A percentile compares a stretch with the other conserved stretches of the same genome.
Conservation (phyloP, 2,113 vertebrate genomes). For the Caretta caretta region DNA sequence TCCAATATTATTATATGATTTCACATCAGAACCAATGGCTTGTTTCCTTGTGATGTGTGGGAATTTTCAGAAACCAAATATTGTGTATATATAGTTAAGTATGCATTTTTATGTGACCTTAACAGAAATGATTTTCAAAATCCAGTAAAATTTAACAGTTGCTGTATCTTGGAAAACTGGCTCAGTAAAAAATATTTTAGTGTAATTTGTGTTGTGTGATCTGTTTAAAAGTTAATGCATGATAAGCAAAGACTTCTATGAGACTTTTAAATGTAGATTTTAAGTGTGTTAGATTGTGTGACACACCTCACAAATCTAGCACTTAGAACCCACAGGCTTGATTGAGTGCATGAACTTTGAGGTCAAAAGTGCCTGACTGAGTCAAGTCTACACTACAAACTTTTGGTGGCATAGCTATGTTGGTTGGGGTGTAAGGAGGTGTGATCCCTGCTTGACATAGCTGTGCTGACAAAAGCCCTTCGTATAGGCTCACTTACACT, state of each 20-base stretch:
- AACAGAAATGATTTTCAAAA: no score
- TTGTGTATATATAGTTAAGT: no score
- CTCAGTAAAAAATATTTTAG: neutral
- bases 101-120: no score
- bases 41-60: rapidly evolving
- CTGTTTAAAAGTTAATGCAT: neutral
- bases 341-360: neutral
- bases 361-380: neutral
- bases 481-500: neutral
- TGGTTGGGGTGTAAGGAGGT: neutral
- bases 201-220: neutral
- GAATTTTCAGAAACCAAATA: neutral
- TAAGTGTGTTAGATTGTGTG: neutral
- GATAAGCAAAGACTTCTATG: neutral
- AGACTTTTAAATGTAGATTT: neutral
- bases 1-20: neutral
- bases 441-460: neutral
- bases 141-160: no score
- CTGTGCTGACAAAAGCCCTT: neutral
- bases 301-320: neutral
- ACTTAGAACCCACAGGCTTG: neutral
- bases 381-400: neutral
- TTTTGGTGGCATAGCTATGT: neutral
- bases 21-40: neutral
- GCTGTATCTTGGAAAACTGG: neutral